These are phyloP conservation scores for Elachura formosa DNA, from an alignment of 2,113 vertebrate species.

Conservation along the genomic window DNA sequence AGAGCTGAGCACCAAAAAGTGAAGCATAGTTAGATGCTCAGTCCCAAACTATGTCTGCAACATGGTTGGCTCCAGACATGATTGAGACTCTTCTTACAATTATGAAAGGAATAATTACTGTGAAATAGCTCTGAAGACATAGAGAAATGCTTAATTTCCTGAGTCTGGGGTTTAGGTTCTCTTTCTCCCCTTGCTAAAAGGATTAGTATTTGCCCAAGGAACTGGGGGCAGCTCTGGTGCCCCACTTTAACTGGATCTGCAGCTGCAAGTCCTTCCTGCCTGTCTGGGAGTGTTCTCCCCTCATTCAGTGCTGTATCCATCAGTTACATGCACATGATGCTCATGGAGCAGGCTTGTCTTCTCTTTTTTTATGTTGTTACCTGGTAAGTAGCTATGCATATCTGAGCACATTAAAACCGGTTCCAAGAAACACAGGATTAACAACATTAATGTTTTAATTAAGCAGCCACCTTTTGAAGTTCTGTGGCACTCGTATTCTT, in stretches of 20 bases:
- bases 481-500: neutral
- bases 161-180: neutral
- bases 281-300: neutral
- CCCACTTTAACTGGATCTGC: neutral
- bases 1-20: neutral
- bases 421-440: neutral
- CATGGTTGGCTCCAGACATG: neutral
- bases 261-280: neutral
- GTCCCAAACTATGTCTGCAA: neutral
- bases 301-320: neutral
- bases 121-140: neutral
- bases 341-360: neutral
- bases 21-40: neutral
- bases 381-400: neutral
- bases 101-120: neutral
- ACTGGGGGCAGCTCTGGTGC: neutral
- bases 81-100: too few relatives aligned
- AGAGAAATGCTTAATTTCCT: neutral
- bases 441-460: neutral
- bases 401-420: neutral
- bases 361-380: neutral
- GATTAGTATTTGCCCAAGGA: neutral
- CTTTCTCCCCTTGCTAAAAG: neutral
- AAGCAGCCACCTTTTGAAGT: neutral
- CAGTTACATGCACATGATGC: rapidly evolving